These are phyloP conservation scores for Ochropleura leucogaster DNA, from an alignment of 2,888 invertebrate genomes.

Conservation along the genomic window DNA sequence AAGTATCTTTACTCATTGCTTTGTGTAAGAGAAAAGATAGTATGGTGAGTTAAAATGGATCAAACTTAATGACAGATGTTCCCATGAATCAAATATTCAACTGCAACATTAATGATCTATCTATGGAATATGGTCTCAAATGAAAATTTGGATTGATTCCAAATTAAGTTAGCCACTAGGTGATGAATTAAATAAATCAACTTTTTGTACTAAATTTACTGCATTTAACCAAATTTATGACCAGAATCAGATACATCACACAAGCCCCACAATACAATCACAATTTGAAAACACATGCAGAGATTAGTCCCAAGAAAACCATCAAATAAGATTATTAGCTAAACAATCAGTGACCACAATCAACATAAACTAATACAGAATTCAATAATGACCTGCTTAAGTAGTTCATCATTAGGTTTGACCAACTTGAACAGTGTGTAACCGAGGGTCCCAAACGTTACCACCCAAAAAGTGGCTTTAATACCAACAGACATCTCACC, in stretches of 20 bases:
- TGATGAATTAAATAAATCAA: constrained; percentile 15
- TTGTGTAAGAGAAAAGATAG: constrained; percentile 7
- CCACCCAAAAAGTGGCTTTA: constrained; percentile 90
- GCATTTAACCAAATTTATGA: constrained; percentile 1
- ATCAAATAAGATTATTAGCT: constrained; percentile 42
- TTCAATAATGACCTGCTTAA: constrained; percentile 87
- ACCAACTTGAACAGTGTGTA: constrained; percentile 90
- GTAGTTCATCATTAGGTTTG: constrained; percentile 90
- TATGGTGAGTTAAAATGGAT: constrained; percentile 69
- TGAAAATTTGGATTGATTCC: constrained; percentile 16
- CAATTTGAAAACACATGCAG: constrained; percentile 71
- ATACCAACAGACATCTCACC: constrained; percentile 88
- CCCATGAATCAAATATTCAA: constrained; percentile 25
- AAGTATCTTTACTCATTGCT: constrained; percentile 1
- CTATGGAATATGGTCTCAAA: constrained; percentile 43
- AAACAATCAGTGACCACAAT: constrained; percentile 72
- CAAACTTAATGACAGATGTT: constrained; percentile 76
- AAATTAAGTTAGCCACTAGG: constrained; percentile 17
- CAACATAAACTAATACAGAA: constrained; percentile 67
- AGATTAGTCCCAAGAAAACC: constrained; percentile 65
- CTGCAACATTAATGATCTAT: constrained; percentile 43
- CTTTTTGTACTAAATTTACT: constrained; percentile 4
- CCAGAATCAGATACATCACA: constrained; percentile 17
- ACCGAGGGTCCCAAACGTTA: constrained; percentile 91
- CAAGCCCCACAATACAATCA: constrained; percentile 52